Evolutionary conservation across 2,888 invertebrate species (phyloP).

Genomic region (Nysson spinosus): DNA sequence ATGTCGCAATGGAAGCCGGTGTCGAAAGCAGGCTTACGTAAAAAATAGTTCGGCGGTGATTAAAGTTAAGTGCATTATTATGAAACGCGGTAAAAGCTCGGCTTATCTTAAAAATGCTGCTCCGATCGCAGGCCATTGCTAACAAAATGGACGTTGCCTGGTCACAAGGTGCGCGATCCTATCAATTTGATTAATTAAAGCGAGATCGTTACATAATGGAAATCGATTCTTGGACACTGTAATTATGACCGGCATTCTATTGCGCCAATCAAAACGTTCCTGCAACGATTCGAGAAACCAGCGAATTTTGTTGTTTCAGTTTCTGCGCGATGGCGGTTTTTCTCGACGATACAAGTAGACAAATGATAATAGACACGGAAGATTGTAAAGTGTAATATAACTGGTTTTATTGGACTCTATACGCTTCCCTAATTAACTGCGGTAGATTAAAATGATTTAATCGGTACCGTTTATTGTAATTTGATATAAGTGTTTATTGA

Average conservation of each 20-base stretch:
- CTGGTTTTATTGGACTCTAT: not conserved
- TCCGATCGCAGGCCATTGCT: constrained; percentile 18
- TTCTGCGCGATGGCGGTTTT: constrained; percentile 20
- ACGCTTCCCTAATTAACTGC: not conserved
- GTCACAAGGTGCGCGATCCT: not conserved
- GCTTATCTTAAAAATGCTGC: constrained; percentile 13
- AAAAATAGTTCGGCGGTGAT: constrained; percentile 20
- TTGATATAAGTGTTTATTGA: too few relatives aligned
- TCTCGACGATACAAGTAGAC: constrained; percentile 2
- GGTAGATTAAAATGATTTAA: constrained; percentile 8
- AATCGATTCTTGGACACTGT: not conserved
- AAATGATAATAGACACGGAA: not conserved
- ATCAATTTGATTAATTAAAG: not conserved
- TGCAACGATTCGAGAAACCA: constrained; percentile 21
- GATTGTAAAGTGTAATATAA: constrained; percentile 33
- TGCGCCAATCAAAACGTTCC: constrained; percentile 39
- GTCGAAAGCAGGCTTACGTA: constrained; percentile 15
- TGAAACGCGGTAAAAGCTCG: constrained; percentile 24
- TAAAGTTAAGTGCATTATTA: constrained; percentile 33
- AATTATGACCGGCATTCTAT: constrained; percentile 1
- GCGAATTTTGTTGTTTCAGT: constrained; percentile 17
- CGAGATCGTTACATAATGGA: not conserved
- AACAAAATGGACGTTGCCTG: not conserved
- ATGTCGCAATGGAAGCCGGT: constrained; percentile 23
- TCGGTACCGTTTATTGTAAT: not conserved